Evolutionary conservation across 2,113 vertebrate species (phyloP), one percentile per base, ranked within the genome.

Genomic region (Engystomops pustulosus): DNA sequence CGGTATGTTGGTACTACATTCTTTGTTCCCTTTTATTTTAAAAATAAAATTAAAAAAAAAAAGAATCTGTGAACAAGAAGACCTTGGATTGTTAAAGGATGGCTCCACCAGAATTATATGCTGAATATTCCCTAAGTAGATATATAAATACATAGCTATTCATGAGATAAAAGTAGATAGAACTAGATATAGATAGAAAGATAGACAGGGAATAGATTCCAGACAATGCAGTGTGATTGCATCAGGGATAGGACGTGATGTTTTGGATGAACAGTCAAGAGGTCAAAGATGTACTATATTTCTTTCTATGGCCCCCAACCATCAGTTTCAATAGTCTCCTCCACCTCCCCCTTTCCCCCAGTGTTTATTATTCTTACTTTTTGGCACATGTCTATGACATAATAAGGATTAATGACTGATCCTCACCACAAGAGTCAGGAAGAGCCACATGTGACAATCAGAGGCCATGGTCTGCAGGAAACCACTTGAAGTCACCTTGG

Each of bases 311-410:
- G 79, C 84, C 9, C 25, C 83, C 65, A 67, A 69, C 14, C 27
- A 83, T 36, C 74, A 27, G 83, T 81, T 76, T 32, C 60, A 86
- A 85, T 69, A 51, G 65, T 1, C 41, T 68, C 45, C 65, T 8
- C 45, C 45, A 41, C 38, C 38, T 41, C 38, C 38, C n/a, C n/a
- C n/a, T n/a, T n/a, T 41, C 38, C 8, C 38, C 38, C 4, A 41
- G 38, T 41, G 38, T 8, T 41, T 41, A 41, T 41, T 41, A 5
- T 41, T 41, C 38, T 41, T 4, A 41, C 38, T 41, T 8, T 41
- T 41, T 41, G 38, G 8, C 80, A 88, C 71, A 85, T 87, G 79
- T 86, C 81, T 80, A 11, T 69, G n/a, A 10, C 5, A 86, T 62
- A 79, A 87, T 85, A 72, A 82, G 58, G 60, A 72, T 82, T 72